These are phyloP conservation scores for Pseudochirops corinnae DNA, from an alignment of 2,797 vertebrate species.

Conservation along the genomic window DNA sequence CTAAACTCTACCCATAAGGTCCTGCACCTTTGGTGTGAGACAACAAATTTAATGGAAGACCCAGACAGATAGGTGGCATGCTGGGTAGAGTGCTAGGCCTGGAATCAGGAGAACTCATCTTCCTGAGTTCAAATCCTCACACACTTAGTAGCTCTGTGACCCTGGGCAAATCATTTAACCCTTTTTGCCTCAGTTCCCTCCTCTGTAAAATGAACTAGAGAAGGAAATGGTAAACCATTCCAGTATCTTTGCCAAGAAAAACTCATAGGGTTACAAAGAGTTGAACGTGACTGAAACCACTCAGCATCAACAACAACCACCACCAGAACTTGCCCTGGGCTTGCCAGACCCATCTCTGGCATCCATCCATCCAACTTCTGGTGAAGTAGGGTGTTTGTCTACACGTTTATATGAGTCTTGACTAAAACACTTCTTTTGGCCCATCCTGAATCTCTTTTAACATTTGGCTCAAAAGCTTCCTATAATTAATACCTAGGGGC, in stretches of 20 bases:
- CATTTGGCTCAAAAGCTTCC: neutral
- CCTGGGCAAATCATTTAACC: neutral
- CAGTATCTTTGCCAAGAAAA: neutral
- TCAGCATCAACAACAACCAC: neutral
- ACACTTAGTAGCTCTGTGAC: neutral
- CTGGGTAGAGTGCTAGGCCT: neutral
- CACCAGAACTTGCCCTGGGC: neutral
- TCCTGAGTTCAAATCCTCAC: neutral
- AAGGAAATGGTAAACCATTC: neutral
- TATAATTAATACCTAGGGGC: neutral
- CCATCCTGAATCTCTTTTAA: neutral
- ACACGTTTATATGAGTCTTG: neutral
- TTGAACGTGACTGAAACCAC: neutral
- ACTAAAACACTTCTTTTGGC: neutral
- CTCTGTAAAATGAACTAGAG: neutral
- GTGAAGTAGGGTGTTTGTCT: neutral
- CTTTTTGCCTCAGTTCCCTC: neutral
- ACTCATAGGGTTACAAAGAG: neutral
- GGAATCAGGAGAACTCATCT: neutral
- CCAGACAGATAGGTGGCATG: neutral
- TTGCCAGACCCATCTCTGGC: neutral
- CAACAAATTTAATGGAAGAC: neutral
- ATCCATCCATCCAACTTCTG: neutral
- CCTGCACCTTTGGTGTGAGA: neutral
- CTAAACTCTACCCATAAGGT: neutral